These are phyloP conservation scores for Serrognathus titanus DNA, from an alignment of 2,888 invertebrate genomes.

Conservation along the genomic window DNA sequence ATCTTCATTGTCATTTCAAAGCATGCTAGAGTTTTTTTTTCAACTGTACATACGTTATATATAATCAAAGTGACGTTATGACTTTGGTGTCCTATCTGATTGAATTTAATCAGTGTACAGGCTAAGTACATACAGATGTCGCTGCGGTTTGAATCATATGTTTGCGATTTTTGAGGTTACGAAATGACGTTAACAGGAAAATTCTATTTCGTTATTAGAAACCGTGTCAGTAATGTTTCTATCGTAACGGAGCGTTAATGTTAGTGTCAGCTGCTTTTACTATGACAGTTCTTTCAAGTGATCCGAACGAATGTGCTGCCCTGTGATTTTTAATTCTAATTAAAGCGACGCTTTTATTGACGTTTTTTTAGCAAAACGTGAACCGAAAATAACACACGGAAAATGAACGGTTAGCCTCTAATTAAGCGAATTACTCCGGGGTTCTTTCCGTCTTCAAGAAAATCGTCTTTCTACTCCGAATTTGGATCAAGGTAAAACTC, in stretches of 20 bases:
- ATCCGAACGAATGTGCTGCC: constrained; percentile 5
- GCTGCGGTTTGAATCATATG: no score
- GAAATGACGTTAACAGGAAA: background rate
- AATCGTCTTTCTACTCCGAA: background rate
- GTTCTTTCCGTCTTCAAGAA: background rate
- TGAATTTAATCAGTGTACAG: no score
- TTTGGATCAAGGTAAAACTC: background rate
- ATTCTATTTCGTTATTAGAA: background rate
- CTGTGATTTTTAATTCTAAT: background rate
- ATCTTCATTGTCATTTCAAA: no score
- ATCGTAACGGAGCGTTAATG: constrained; percentile 9
- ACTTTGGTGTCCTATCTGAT: no score
- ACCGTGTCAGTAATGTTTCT: constrained; percentile 14
- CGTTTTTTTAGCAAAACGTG: background rate
- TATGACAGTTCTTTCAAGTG: constrained; percentile 13
- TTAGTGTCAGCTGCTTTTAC: constrained; percentile 1
- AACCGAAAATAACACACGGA: no score
- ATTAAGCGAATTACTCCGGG: background rate
- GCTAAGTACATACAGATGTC: no score
- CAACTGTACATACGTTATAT: no score
- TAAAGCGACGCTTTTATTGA: background rate
- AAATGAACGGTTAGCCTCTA: no score
- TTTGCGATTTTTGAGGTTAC: no score
- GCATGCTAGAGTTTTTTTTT: no score
- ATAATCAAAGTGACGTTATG: no score